Evolutionary conservation across 1,140 invertebrate species (phyloP), one percentile per base, ranked within the genome.

Genomic region (Aphaenogaster rudis): DNA sequence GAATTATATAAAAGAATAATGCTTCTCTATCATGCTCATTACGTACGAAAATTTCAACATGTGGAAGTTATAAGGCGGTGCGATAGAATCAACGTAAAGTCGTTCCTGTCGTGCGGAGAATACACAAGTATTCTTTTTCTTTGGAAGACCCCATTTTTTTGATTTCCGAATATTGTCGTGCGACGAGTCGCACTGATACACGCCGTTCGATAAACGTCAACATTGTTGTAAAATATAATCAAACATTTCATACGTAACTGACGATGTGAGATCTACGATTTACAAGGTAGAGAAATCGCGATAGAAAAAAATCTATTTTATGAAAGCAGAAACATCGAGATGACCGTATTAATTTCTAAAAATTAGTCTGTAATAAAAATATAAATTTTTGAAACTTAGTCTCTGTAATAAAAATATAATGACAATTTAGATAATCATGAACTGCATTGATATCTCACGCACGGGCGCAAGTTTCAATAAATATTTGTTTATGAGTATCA

Each of bases 1-100:
- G 80, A 76, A 76, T 8, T 33, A 84, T 84, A 76, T 84, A 76
- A 84, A 84, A 84, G 80, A 84, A 84, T 76, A 84, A 74, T 50
- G 57, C 45, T 76, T 50, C 39, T 74, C n/a, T 54, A 42, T 50
- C 45, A 76, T 84, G 69, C 54, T 84, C 42, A 48, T 72, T 54
- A 48, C 67, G 79, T 82, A 72, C 67, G 69, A 84, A 72, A 82
- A 84, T 74, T 57, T 84, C 69, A 84, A 84, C 80, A 42, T 61
- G 69, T 82, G 36, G 8, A 28, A 81, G 78, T 63, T 48, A 28
- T 69, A 84, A 84, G 80, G 80, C 80, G 52, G n/a, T 59, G 54
- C 67, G 78, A 80, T 80, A 69, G 63, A 59, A 80, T 84, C 54
- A 84, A 84, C 69, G 54, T 63, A 84, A 81, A 81, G 64, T 33